These are phyloP conservation scores for Cotesia typhae DNA, from an alignment of 1,140 invertebrate species.

Conservation along the genomic window DNA sequence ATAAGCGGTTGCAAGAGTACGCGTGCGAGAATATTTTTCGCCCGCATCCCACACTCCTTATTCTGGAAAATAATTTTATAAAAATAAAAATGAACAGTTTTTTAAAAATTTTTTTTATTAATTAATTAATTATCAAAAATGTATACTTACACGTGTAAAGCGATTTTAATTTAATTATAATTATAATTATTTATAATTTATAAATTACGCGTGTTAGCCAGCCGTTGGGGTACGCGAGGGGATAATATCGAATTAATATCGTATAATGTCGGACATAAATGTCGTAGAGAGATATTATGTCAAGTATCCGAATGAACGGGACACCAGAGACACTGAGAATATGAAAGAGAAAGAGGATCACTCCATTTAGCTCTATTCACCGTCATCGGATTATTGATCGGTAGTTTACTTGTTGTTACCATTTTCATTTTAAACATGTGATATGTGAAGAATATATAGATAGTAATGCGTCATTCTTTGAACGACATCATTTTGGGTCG, in stretches of 20 bases:
- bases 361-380: slow-evolving; percentile 1
- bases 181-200: not conserved
- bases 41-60: not conserved
- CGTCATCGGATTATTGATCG: slow-evolving; percentile 48
- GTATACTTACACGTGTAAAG: not conserved
- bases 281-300: not conserved
- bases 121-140: too few species aligned
- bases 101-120: too few species aligned
- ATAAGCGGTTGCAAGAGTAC: slow-evolving; percentile 10
- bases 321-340: not conserved
- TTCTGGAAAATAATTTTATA: too few species aligned
- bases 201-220: too few species aligned
- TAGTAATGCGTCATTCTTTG: too few species aligned
- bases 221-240: too few species aligned
- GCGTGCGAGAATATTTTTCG: slow-evolving; percentile 17
- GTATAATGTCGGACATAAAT: too few species aligned
- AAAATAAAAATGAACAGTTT: too few species aligned
- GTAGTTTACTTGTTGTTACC: slow-evolving; percentile 22
- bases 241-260: too few species aligned
- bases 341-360: not conserved
- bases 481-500: too few species aligned
- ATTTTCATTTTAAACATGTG: not conserved
- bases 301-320: not conserved
- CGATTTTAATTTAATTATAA: slow-evolving; percentile 6
- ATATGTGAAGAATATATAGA: too few species aligned